Conservation (phyloP, 2,113 vertebrate species). For the Oreochromis spilurus region DNA sequence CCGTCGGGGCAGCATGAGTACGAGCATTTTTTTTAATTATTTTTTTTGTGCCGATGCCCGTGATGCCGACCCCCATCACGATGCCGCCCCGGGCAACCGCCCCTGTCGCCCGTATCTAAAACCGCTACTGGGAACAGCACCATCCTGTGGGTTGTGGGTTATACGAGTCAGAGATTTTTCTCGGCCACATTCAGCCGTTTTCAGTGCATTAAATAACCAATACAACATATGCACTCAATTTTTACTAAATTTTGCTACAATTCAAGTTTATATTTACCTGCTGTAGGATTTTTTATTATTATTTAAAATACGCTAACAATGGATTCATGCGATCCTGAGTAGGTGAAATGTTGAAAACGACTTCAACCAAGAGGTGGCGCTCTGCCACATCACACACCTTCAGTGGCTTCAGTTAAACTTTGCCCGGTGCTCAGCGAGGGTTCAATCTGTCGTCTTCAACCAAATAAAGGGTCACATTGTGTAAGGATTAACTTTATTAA, state of each 20-base stretch:
- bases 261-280: neutral
- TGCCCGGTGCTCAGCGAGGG: neutral
- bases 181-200: neutral
- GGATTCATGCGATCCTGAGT: neutral
- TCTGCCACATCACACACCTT: neutral
- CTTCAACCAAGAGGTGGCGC: conserved; percentile 18
- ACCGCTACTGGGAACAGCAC: neutral
- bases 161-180: neutral
- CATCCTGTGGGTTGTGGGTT: neutral
- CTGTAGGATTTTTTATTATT: neutral
- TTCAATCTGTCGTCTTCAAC: neutral
- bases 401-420: neutral
- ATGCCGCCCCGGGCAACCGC: no score
- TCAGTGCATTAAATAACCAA: neutral
- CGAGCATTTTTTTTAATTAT: no score
- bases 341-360: neutral
- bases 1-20: no score
- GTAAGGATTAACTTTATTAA: neutral
- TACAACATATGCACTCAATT: neutral
- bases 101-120: no score
- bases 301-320: neutral
- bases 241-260: neutral
- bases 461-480: neutral
- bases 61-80: no score
- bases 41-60: no score